Conservation (phyloP, 2,797 vertebrate species). For the Glossophaga mutica region DNA sequence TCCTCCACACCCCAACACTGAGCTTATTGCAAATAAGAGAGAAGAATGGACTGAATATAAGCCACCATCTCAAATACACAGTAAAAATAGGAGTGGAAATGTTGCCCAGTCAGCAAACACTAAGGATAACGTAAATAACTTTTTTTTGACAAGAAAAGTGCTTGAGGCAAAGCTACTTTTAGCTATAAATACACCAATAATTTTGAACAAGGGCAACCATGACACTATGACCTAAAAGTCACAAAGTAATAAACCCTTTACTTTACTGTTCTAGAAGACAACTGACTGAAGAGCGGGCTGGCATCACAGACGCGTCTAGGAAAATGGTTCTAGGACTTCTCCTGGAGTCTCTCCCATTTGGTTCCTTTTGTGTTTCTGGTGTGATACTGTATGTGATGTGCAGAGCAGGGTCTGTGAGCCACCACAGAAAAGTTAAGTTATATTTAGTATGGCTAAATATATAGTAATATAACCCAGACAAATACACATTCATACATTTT, state of each 20-base stretch:
- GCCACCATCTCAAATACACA: not conserved
- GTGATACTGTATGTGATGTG: not conserved
- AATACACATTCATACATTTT: not conserved
- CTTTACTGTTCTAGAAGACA: not conserved
- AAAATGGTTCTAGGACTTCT: not conserved
- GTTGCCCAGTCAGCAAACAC: not conserved
- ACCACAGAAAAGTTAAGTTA: not conserved
- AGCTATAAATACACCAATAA: not conserved
- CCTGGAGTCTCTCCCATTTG: not conserved
- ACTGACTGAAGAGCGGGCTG: not conserved
- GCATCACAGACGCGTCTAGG: not conserved
- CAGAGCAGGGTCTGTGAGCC: not conserved
- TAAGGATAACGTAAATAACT: not conserved
- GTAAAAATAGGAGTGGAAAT: not conserved
- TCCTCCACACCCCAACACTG: not conserved
- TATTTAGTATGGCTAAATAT: not conserved
- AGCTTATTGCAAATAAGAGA: not conserved
- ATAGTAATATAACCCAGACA: not conserved
- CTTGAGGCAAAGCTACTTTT: constrained; percentile 37
- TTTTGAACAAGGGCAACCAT: not conserved
- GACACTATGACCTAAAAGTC: not conserved
- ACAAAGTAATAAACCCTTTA: not conserved
- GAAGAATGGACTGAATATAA: not conserved
- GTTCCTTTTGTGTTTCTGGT: not conserved
- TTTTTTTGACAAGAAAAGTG: not conserved